A percentile compares a stretch with the other conserved stretches of the same genome.
Conservation (phyloP, 2,113 vertebrate species). For the Gymnorhina tibicen region DNA sequence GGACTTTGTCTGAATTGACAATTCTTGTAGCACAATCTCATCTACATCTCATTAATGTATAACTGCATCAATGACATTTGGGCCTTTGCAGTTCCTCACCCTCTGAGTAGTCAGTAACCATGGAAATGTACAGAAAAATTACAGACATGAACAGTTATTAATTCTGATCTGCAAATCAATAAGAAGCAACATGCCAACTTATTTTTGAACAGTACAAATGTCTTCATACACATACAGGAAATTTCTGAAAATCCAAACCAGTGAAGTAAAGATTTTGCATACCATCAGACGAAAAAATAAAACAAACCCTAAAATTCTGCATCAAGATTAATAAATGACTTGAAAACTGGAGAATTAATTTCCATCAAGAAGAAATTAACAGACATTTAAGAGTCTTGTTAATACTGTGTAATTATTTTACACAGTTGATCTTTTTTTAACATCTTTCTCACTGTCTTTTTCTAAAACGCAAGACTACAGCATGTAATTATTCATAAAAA, state of each 20-base stretch:
- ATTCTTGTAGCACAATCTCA: background rate
- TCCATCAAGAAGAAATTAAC: background rate
- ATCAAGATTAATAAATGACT: background rate
- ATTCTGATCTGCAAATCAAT: background rate
- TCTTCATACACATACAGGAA: background rate
- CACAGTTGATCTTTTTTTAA: background rate
- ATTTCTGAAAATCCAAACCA: background rate
- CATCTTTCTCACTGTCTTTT: background rate
- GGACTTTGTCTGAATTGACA: background rate
- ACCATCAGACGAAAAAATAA: background rate
- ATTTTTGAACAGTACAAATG: background rate
- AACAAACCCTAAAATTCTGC: background rate
- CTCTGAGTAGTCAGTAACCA: background rate
- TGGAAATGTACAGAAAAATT: background rate
- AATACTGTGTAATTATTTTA: background rate
- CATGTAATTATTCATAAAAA: background rate
- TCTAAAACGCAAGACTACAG: background rate
- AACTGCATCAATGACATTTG: background rate
- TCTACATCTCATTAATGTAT: background rate
- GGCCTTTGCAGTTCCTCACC: background rate
- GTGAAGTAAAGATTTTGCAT: background rate
- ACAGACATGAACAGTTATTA: background rate
- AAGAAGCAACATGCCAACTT: background rate
- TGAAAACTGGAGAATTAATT: background rate
- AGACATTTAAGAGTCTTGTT: background rate